Conservation (phyloP, 2,888 invertebrate genomes). For the Drosophila pseudotalamancana region DNA sequence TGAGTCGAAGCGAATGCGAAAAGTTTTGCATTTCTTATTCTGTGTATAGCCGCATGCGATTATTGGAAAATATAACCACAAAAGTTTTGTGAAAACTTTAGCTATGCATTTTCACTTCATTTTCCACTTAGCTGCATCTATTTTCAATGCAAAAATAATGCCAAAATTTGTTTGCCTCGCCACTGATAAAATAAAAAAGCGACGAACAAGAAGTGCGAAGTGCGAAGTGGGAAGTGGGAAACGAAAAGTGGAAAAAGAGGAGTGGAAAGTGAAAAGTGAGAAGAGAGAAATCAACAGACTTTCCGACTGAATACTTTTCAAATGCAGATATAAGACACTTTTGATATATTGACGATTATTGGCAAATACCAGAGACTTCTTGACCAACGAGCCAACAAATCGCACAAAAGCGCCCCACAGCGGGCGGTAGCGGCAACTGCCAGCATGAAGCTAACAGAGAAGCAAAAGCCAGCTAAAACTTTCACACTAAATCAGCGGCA, state of each 20-base stretch:
- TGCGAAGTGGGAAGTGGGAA: background rate
- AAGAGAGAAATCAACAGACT: conserved; percentile 11
- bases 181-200: background rate
- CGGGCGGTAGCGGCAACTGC: conserved; percentile 29
- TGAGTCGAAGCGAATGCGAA: background rate
- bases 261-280: too few species aligned
- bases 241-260: background rate
- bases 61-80: conserved; percentile 7
- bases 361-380: conserved; percentile 57
- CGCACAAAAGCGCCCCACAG: conserved; percentile 44
- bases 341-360: conserved; percentile 76
- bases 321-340: conserved; percentile 57
- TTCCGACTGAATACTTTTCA: conserved; percentile 45
- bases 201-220: background rate
- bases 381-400: conserved; percentile 66
- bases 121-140: conserved; percentile 44
- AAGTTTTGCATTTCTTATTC: background rate
- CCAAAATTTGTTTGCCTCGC: conserved; percentile 23
- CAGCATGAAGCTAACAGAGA: conserved; percentile 2
- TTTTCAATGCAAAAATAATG: conserved; percentile 52
- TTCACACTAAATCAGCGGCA: conserved; percentile 77
- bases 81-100: conserved; percentile 27
- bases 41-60: background rate
- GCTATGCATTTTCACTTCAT: conserved; percentile 26
- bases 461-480: conserved; percentile 55